Evolutionary conservation across 2,797 vertebrate genomes (phyloP).

Genomic region (Euthynnus affinis): DNA sequence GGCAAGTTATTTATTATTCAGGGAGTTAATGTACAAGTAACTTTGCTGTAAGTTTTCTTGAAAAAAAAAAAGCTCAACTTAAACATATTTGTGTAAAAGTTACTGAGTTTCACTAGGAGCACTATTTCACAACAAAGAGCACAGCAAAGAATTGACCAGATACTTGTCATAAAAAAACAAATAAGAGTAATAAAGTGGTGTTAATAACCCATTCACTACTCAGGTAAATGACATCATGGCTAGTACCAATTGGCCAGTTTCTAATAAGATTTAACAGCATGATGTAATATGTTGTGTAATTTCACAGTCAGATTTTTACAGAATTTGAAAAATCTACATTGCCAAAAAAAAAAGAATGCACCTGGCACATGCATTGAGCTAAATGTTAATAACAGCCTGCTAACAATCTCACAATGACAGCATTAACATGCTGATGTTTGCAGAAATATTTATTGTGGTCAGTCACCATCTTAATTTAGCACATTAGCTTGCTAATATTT

Average conservation of each 20-base stretch:
- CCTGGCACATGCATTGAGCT: too few relatives aligned
- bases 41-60: not conserved
- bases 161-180: too few relatives aligned
- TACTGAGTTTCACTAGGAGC: not conserved
- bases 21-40: slow-evolving; percentile 1
- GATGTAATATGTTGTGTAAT: not conserved
- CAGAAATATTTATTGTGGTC: too few relatives aligned
- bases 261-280: slow-evolving; percentile 1
- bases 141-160: too few relatives aligned
- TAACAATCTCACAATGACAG: too few relatives aligned
- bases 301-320: not conserved
- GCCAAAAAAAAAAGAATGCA: not conserved
- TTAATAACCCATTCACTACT: not conserved
- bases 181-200: too few relatives aligned
- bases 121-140: too few relatives aligned
- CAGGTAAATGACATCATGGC: not conserved
- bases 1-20: not conserved
- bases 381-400: too few relatives aligned
- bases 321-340: not conserved
- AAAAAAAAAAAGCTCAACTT: not conserved
- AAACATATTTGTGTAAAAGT: not conserved
- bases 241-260: not conserved
- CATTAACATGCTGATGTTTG: too few relatives aligned
- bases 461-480: too few relatives aligned
- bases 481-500: too few relatives aligned